Percentiles rank a stretch among this genome's conserved stretches.
Evolutionary conservation across 2,888 invertebrate genomes (phyloP).

Genomic region (Apotomis betuletana): DNA sequence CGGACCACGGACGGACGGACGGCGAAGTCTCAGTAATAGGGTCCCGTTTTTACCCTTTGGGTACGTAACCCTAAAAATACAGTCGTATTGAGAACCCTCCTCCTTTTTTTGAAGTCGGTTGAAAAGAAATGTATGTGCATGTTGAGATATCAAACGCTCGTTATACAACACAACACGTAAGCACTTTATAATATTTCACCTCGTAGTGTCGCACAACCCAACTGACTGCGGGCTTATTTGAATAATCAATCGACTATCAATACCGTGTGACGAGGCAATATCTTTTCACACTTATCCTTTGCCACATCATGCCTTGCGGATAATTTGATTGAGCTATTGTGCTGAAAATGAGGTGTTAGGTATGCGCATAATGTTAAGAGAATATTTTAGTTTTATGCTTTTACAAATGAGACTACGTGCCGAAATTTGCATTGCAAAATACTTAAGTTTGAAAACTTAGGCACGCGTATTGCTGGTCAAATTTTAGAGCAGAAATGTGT

Average conservation of each 20-base stretch:
- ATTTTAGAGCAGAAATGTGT: no score
- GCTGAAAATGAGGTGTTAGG: constrained; percentile 49
- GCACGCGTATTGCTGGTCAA: no score
- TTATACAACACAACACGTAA: constrained; percentile 53
- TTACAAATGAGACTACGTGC: no score
- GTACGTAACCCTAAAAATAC: no score
- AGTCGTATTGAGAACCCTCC: no score
- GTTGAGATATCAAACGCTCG: constrained; percentile 54
- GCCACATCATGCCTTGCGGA: constrained; percentile 53
- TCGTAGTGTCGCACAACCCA: constrained; percentile 46
- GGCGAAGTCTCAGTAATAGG: no score
- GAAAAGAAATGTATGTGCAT: constrained; percentile 9
- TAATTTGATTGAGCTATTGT: constrained; percentile 75
- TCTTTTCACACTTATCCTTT: constrained; percentile 64
- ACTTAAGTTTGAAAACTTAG: no score
- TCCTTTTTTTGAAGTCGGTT: no score
- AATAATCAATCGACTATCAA: constrained; percentile 79
- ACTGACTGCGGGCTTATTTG: constrained; percentile 58
- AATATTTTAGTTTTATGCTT: no score
- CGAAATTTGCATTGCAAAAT: no score
- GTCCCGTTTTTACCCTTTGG: no score
- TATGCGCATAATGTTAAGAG: constrained; percentile 41
- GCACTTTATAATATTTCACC: constrained; percentile 53
- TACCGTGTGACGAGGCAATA: constrained; percentile 67
- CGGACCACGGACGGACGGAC: no score